These are phyloP conservation scores for Sphaerodactylus townsendi DNA, from an alignment of 2,113 vertebrate species.

Conservation along the genomic window DNA sequence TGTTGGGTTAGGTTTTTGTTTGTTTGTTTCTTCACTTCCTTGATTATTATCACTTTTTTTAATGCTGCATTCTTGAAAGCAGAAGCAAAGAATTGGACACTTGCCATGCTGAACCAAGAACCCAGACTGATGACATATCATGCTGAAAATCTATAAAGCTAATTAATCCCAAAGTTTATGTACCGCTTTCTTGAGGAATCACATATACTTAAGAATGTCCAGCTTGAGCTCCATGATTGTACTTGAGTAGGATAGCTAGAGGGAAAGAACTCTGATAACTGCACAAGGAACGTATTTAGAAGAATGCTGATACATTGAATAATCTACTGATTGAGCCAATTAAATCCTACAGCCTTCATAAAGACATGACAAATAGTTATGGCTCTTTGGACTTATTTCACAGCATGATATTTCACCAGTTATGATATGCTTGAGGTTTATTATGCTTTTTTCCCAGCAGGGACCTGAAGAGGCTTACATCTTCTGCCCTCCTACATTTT, in stretches of 20 bases:
- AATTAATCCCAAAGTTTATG: not conserved
- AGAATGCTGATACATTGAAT: not conserved
- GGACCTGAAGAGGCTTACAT: no score
- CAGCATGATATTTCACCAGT: not conserved
- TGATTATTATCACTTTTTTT: not conserved
- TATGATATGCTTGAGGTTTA: not conserved
- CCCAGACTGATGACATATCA: not conserved
- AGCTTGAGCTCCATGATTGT: not conserved
- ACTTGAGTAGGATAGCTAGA: not conserved
- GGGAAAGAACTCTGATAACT: not conserved
- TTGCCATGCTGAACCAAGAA: not conserved
- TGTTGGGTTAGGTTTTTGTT: not conserved
- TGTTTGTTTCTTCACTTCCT: not conserved
- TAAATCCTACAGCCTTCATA: not conserved
- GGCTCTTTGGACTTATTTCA: not conserved
- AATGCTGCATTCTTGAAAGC: not conserved
- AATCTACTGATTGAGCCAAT: not conserved
- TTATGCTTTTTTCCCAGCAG: no score
- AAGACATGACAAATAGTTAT: not conserved
- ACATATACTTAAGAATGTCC: not conserved
- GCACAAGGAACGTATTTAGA: not conserved
- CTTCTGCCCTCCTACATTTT: no score
- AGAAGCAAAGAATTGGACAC: not conserved
- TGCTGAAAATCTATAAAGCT: not conserved
- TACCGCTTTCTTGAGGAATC: not conserved